Base-by-base conservation (phyloP, 2,888 invertebrate genomes). In the Pseudococcus viburni region DNA sequence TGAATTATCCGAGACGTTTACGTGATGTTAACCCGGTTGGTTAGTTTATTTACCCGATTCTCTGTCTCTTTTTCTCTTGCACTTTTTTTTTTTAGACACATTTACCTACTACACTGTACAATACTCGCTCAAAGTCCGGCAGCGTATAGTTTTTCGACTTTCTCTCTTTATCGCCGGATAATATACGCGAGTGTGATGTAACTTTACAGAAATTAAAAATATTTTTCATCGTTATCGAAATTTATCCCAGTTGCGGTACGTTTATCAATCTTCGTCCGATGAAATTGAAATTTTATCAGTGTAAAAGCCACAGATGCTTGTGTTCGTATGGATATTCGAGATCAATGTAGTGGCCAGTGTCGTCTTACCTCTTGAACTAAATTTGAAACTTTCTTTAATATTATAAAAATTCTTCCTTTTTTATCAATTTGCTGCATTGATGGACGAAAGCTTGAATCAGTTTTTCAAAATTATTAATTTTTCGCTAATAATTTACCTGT, bases 1-100 rank as follows among this genome's bases (percentile, higher is more conserved):
- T 83, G 80, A 83, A 83, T 83, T 83, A 83, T 83, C 80, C 80
- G 80, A 46, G 80, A 83, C 80, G 80, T 83, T 83, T 83, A 83
- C 80, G 80, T 83, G 80, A 83, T 83, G 80, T 83, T 83, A 83
- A 83, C 80, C 46, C 80, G 80, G 80, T 83, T 83, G 80, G 80
- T 83, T 83, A 83, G 80, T 83, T 83, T 83, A 83, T 83, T 83
- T 46, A 46, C 46, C 46, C 80, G 80, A 46, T 83, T 83, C 80
- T 68, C 9, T 68, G 22, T 68, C 80, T 68, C 9, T 68, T 11
- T 68, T 68, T 26, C 26, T 73, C 73, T 17, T 12, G 19, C 33
- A 73, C 33, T 17, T 33, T 73, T 73, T 26, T 26, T 17, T 15
- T 26, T 64, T 77, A 55, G 12, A 55, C n/a, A 55, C n/a, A 55